These are phyloP conservation scores for Uloborus plumipes DNA, from an alignment of 2,888 invertebrate species.

Conservation along the genomic window DNA sequence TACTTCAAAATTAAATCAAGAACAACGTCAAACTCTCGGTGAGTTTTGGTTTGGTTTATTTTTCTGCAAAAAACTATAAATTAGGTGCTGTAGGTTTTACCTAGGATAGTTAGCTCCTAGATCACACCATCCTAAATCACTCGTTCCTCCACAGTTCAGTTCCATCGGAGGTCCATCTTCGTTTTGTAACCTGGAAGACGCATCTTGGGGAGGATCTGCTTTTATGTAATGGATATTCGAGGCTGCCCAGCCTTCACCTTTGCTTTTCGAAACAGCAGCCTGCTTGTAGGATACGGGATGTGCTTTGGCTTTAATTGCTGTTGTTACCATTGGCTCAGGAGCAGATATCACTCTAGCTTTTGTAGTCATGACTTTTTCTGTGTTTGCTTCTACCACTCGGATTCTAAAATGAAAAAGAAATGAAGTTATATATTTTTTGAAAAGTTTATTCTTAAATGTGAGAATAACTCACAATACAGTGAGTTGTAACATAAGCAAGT, in stretches of 20 bases:
- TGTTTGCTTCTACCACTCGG: constrained; percentile 26
- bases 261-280: constrained; percentile 28
- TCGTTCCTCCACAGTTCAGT: constrained; percentile 50
- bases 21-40: too few species aligned
- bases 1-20: too few species aligned
- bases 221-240: constrained; percentile 35
- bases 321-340: constrained; percentile 21
- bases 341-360: constrained; percentile 29
- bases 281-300: constrained; percentile 36
- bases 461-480: too few species aligned
- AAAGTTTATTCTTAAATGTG: not conserved
- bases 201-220: constrained; percentile 25
- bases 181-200: not conserved
- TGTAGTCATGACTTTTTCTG: constrained; percentile 27
- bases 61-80: too few species aligned
- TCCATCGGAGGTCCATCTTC: constrained; percentile 40
- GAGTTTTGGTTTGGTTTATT: too few species aligned
- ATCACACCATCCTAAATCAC: constrained; percentile 62
- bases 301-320: constrained; percentile 28
- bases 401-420: constrained; percentile 21
- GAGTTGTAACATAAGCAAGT: too few species aligned
- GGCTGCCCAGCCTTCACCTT: constrained; percentile 53
- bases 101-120: constrained; percentile 51
- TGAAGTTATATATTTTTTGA: not conserved
- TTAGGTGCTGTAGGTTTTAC: constrained; percentile 1